These are phyloP conservation scores for Dinocampus coccinellae DNA, from an alignment of 2,888 invertebrate species.

Conservation along the genomic window DNA sequence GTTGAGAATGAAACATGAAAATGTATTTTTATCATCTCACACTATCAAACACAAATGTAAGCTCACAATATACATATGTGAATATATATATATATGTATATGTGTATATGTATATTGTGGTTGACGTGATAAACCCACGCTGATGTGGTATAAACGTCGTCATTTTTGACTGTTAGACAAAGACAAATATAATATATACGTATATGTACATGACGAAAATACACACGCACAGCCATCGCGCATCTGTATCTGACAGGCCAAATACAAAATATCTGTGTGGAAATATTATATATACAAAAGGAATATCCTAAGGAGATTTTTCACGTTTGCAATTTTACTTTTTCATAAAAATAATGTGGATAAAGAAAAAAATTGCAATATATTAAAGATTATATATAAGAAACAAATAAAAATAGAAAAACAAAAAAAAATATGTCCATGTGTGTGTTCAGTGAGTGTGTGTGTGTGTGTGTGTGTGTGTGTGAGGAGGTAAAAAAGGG, in stretches of 20 bases:
- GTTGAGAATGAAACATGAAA: not conserved
- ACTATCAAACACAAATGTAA: not conserved
- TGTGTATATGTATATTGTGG: too few species aligned
- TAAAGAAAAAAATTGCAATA: too few species aligned
- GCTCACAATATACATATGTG: not conserved
- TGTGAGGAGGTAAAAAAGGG: not conserved
- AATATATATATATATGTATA: not conserved
- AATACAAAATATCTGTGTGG: constrained; percentile 12
- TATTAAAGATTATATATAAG: too few species aligned
- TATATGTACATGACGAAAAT: constrained; percentile 8
- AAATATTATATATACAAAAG: constrained; percentile 14
- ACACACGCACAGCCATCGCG: not conserved
- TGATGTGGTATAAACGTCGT: constrained; percentile 33
- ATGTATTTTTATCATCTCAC: not conserved
- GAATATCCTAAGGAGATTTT: not conserved
- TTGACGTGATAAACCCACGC: constrained; percentile 42
- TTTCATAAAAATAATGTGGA: not conserved
- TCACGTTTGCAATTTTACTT: not conserved
- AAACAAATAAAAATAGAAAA: too few species aligned
- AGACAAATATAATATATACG: constrained; percentile 10
- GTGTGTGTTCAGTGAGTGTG: too few species aligned
- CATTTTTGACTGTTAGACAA: constrained; percentile 37
- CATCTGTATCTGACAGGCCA: constrained; percentile 24
- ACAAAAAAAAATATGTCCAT: too few species aligned
- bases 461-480: constrained; percentile 11